Conservation (phyloP, 2,797 vertebrate genomes). For the Hapalemur alaotrensis region DNA sequence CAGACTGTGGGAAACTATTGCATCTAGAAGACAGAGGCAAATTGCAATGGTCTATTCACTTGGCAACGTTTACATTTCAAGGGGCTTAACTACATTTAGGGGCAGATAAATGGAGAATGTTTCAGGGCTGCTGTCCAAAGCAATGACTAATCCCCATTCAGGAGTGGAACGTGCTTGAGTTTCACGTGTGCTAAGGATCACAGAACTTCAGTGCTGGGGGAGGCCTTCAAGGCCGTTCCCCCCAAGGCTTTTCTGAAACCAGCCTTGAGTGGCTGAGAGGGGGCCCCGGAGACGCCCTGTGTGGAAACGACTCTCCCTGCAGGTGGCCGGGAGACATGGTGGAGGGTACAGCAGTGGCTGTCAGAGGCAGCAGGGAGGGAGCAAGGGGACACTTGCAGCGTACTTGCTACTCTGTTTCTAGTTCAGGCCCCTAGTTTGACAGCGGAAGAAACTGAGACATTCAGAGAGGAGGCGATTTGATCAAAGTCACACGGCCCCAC, state of each 20-base stretch:
- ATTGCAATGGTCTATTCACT: not conserved
- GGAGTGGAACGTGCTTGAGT: not conserved
- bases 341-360: fast-evolving
- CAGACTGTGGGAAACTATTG: not conserved
- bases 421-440: not conserved
- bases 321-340: not conserved
- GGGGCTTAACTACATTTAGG: not conserved
- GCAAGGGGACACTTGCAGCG: no score
- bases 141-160: no score
- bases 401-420: not conserved
- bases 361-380: not conserved
- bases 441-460: not conserved
- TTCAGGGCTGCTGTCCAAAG: not conserved
- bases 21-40: not conserved
- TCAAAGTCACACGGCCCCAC: not conserved
- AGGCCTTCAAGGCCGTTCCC: not conserved
- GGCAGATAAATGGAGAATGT: not conserved
- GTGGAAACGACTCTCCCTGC: fast-evolving
- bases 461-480: not conserved
- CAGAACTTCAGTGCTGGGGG: fast-evolving
- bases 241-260: not conserved
- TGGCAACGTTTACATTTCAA: not conserved
- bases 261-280: fast-evolving
- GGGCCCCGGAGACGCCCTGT: fast-evolving
- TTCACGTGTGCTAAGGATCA: fast-evolving